Conservation (phyloP, 2,888 invertebrate species). For the Coremacera marginata region DNA sequence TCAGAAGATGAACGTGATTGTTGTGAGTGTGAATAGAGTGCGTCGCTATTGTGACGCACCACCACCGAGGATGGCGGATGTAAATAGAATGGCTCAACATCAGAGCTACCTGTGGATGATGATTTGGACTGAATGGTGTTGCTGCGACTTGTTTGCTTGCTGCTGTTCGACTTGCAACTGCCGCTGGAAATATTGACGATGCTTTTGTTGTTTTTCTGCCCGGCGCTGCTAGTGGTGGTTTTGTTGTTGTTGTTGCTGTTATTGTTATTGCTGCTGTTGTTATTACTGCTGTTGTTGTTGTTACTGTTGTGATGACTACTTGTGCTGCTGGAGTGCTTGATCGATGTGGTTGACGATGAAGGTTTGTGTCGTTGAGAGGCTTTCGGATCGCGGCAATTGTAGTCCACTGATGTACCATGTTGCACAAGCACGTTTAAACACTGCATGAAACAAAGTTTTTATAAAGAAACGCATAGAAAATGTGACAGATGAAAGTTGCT, state of each 20-base stretch:
- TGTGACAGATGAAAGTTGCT: not conserved
- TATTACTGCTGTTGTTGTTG: slow-evolving; percentile 43
- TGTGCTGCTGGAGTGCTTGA: slow-evolving; percentile 35
- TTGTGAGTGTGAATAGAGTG: slow-evolving; percentile 57
- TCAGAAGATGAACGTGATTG: slow-evolving; percentile 65
- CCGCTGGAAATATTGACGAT: slow-evolving; percentile 47
- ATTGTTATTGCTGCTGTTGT: slow-evolving; percentile 45
- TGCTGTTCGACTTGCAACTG: slow-evolving; percentile 63
- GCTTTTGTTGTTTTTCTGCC: slow-evolving; percentile 39
- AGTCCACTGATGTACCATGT: slow-evolving; percentile 80
- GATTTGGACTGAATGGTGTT: slow-evolving; percentile 69
- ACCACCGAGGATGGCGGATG: slow-evolving; percentile 75
- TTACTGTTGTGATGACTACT: slow-evolving; percentile 46
- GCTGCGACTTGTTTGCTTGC: slow-evolving; percentile 66
- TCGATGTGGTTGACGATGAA: slow-evolving; percentile 43
- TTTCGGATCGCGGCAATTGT: slow-evolving; percentile 68
- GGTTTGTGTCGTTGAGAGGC: slow-evolving; percentile 56
- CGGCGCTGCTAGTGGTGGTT: slow-evolving; percentile 50
- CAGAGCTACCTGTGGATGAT: slow-evolving; percentile 69
- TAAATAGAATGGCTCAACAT: slow-evolving; percentile 79
- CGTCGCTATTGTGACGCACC: slow-evolving; percentile 64
- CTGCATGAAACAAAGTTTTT: slow-evolving; percentile 68
- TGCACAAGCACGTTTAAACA: slow-evolving; percentile 86
- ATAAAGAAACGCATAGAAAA: not conserved
- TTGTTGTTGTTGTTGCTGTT: slow-evolving; percentile 45